phyloP scores from a whole-genome alignment of 2,888 invertebrate genomes.

The Prosapia bicincta region DNA sequence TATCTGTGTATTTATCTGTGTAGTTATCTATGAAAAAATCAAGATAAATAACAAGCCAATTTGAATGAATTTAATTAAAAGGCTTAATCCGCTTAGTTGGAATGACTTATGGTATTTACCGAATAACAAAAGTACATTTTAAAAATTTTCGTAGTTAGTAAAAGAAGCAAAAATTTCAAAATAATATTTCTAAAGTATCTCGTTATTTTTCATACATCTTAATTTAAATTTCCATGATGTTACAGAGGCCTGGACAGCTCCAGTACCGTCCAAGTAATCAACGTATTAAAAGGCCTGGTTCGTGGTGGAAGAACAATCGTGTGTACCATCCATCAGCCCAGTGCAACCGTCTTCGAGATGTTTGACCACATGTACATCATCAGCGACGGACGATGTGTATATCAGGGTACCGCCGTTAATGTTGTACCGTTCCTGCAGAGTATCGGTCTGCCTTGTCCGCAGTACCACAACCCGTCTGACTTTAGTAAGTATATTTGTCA shows the following conservation, averaged over 20 bases:
- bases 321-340: constrained; percentile 60
- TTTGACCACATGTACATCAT: constrained; percentile 56
- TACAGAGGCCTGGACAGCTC: constrained; percentile 58
- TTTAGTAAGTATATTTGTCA: constrained; percentile 52
- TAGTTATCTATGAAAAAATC: too few relatives aligned
- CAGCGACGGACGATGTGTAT: constrained; percentile 55
- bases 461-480: constrained; percentile 61
- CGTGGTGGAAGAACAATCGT: constrained; percentile 53
- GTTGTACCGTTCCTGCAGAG: constrained; percentile 53
- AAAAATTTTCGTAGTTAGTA: too few relatives aligned
- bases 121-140: too few relatives aligned
- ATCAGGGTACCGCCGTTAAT: constrained; percentile 51
- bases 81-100: too few relatives aligned
- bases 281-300: constrained; percentile 51
- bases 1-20: too few relatives aligned
- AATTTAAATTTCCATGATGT: constrained; percentile 41
- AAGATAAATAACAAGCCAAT: too few relatives aligned
- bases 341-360: constrained; percentile 56
- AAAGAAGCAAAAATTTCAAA: too few relatives aligned
- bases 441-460: constrained; percentile 53
- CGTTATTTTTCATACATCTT: too few relatives aligned
- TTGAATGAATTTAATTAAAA: too few relatives aligned
- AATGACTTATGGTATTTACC: too few relatives aligned
- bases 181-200: too few relatives aligned
- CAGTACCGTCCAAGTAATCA: constrained; percentile 53